Evolutionary conservation across 1,140 invertebrate species (phyloP), one percentile per base, ranked within the genome.

Genomic region (Lycorma delicatula): DNA sequence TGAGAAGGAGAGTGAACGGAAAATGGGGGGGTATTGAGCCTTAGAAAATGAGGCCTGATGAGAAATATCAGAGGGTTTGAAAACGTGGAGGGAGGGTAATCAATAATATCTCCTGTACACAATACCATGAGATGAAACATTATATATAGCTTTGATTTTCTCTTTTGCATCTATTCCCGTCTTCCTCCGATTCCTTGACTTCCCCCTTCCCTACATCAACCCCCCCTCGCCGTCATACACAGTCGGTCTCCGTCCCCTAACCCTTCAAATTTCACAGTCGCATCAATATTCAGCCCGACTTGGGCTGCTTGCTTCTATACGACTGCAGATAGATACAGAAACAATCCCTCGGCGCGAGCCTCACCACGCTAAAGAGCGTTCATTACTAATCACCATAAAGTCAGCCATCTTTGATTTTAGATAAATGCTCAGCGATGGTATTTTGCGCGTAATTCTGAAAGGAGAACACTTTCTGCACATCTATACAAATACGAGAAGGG

Each of bases 31-130:
- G 60, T 46, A 62, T 52, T 49, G 56, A 57, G 52, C 57, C 53
- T 59, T 61, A 59, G 52, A 56, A 59, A 59, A 62, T 55, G 56
- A 56, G 57, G 52, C 49, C 31, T 60, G 55, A 63, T 60, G 51
- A 60, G 61, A 56, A 62, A 50, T 60, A 55, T 54, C 44, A 51
- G 51, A 50, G 53, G 54, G 44, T 55, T 54, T 36, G 58, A 27
- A 26, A n/a, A n/a, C n/a, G n/a, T n/a, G n/a, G 22, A 38, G 53
- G 59, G 50, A 41, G 59, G 59, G 49, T 54, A 57, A 57, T 48
- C 51, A 61, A 49, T 52, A 55, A 61, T 58, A 61, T 57, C 51
- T 57, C 55, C 46, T 57, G 29, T 58, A 54, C 53, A 55, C 60
- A 60, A 60, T 60, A 60, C 52, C 47, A 49, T 50, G 41, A 54